Base-by-base conservation (phyloP, 2,797 vertebrate species). In the Phoebastria nigripes region DNA sequence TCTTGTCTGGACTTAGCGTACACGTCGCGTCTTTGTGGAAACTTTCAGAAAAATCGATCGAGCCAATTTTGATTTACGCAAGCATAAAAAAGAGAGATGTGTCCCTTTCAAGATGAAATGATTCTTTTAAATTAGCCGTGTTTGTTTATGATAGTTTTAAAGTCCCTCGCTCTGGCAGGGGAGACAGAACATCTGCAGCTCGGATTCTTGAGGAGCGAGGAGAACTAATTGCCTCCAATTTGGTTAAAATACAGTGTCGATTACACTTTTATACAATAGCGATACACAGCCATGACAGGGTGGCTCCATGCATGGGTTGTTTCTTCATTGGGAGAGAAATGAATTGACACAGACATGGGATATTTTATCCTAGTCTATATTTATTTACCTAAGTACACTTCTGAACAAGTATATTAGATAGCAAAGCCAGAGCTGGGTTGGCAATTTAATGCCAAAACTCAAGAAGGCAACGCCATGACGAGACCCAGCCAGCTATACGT, bases 141-240 rank as follows among this genome's bases (percentile, higher is more conserved):
- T 91, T 96, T 95, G 93, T 95, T 97, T 95, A 96, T 94, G 88
- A 63, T 81, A 42, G 44, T 92, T 96, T 93, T 96, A 67, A 94
- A 94, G 80, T 72, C 61, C 44, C 51, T 89, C 0, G 1, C 25
- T 90, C 71, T 83, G 89, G 41, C 59, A 85, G 66, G 58, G n/a
- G 72, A 94, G 77, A n/a, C 47, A 49, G 70, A 94, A 92, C 94
- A 96, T 95, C 92, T 96, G 91, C 65, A 79, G 55, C 88, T 93
- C 8, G 4, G 62, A n/a, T 87, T 95, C 71, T 62, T 83, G 87
- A 94, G 94, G 79, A 93, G 46, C 11, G 6, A 56, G 58, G 63
- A 74, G 81, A 90, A 29, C 52, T 93, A 93, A 91, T 91, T 91
- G 55, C 77, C 54, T 90, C 72, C 39, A 74, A 46, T 81, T 94